Evolutionary conservation across 2,888 invertebrate species (phyloP).

Genomic region (Rugalucina vietnamica): DNA sequence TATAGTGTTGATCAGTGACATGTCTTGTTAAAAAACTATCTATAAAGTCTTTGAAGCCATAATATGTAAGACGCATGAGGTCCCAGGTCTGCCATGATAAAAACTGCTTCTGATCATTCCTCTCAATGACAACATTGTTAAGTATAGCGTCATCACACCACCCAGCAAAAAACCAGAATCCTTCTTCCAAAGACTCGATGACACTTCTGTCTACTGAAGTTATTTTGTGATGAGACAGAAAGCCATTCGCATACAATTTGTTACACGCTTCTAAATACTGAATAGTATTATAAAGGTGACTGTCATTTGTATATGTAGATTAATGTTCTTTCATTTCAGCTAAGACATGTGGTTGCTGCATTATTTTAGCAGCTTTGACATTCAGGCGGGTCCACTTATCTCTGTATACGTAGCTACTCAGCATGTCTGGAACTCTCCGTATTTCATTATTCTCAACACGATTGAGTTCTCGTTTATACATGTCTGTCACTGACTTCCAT

Average conservation of each 20-base stretch:
- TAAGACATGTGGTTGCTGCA: not conserved
- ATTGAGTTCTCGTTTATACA: not conserved
- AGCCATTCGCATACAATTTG: not conserved
- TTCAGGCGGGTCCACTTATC: not conserved
- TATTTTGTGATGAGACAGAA: not conserved
- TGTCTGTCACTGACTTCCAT: not conserved
- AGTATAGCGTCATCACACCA: constrained; percentile 1
- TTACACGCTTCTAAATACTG: not conserved
- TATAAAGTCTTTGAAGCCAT: constrained; percentile 1
- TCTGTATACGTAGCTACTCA: not conserved
- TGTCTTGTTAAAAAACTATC: not conserved
- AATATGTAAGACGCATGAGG: not conserved
- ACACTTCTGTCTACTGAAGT: not conserved
- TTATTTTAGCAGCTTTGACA: not conserved
- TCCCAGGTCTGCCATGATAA: not conserved
- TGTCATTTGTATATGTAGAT: not conserved
- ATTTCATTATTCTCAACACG: not conserved
- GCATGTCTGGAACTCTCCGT: not conserved
- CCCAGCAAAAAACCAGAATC: not conserved
- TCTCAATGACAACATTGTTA: not conserved
- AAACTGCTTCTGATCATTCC: not conserved
- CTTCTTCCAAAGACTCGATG: not conserved
- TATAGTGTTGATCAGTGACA: not conserved
- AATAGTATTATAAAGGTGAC: not conserved
- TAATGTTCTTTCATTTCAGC: not conserved